Base-by-base conservation (phyloP, 1,140 invertebrate genomes). In the Campoletis sonorensis region DNA sequence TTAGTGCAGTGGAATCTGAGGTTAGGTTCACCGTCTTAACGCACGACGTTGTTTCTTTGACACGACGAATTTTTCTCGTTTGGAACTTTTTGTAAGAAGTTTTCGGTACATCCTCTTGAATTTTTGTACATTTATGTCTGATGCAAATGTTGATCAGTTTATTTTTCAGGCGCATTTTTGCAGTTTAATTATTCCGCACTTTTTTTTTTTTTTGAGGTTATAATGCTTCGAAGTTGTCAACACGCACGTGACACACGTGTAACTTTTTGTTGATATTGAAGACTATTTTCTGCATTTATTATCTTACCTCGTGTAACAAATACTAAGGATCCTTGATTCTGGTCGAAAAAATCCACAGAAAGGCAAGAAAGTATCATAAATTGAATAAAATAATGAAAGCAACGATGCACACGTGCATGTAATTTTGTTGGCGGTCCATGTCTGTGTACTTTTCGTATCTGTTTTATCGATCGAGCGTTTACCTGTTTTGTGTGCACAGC, bases 321-420 rank as follows among this genome's bases (percentile, higher is more conserved):
- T 21, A 72, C 49, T 80, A 83, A 8, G 16, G 80, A 40, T 58
- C 27, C n/a, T 68, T 81, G 49, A 79, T 73, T 79, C 77, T 77
- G 11, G 78, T 73, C 33, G 73, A 81, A 73, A 83, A 83, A 70
- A 83, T 83, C 82, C 82, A 83, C 8, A 83, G n/a, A 51, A 83
- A 83, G 15, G 80, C 77, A 45, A 81, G n/a, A 26, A 83, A 81
- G 73, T 83, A 83, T 83, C 82, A 83, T 81, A 83, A 79, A 79
- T 83, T 83, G 61, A 83, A 83, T 77, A 83, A 81, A 79, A 83
- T 58, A 70, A 83, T 83, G 15, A 83, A 68, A 45, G 80, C 54
- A 13, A 83, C 80, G 37, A 83, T 83, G 68, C 80, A 83, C 51
- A 81, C 73, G 77, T 79, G 77, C 30, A 81, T 79, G 61, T 67